phyloP scores from a whole-genome alignment of 2,113 vertebrate species.

The Copsychus sechellarum region DNA sequence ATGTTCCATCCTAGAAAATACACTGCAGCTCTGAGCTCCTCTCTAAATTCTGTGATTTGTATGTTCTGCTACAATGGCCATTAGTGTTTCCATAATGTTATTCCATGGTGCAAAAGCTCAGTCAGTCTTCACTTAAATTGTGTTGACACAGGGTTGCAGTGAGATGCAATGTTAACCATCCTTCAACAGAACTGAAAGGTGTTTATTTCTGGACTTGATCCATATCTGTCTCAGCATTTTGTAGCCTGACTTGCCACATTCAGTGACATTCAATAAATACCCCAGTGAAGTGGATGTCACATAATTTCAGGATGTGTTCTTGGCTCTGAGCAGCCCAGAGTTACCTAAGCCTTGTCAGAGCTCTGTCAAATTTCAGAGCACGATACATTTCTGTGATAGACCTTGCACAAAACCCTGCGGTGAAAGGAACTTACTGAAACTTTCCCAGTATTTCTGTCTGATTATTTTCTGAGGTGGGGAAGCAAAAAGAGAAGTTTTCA shows the following conservation, averaged over 20 bases:
- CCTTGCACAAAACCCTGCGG: not conserved
- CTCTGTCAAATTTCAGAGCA: slow-evolving; percentile 24
- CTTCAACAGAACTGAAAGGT: not conserved
- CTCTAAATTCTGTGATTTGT: not conserved
- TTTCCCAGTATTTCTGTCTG: not conserved
- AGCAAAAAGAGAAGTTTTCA: not conserved
- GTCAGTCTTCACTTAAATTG: not conserved
- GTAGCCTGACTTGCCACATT: not conserved
- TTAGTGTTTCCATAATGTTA: not conserved
- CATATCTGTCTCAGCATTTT: slow-evolving; percentile 2
- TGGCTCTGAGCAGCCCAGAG: not conserved
- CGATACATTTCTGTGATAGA: not conserved
- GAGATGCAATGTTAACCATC: not conserved
- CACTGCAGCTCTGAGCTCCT: not conserved
- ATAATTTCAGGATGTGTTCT: not conserved
- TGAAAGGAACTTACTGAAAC: not conserved
- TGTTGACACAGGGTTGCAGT: not conserved
- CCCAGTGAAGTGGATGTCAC: not conserved
- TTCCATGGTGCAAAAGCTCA: not conserved
- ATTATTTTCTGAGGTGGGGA: not conserved
- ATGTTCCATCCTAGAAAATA: not conserved
- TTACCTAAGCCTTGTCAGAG: not conserved
- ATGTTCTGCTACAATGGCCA: not conserved
- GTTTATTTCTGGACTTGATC: slow-evolving; percentile 5
- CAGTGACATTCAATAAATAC: not conserved